phyloP scores from a whole-genome alignment of 2,888 invertebrate genomes.

The Sialis fuliginosa region DNA sequence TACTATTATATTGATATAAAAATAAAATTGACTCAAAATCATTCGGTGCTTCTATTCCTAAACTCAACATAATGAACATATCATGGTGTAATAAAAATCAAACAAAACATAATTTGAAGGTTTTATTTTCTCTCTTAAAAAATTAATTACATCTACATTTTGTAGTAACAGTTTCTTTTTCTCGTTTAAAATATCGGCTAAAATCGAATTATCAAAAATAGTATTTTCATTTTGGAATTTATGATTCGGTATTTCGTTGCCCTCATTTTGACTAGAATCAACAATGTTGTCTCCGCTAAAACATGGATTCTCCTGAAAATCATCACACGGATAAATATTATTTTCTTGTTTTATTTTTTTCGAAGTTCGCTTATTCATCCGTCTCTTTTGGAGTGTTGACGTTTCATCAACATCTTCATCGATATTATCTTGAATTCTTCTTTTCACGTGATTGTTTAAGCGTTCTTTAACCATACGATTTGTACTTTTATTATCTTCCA shows the following conservation, averaged over 20 bases:
- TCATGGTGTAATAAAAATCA: not conserved
- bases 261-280: not conserved
- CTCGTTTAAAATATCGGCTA: conserved; percentile 15
- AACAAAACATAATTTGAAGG: not conserved
- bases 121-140: conserved; percentile 13
- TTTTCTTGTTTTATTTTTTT: conserved; percentile 3
- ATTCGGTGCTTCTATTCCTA: not conserved
- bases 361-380: not conserved
- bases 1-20: not conserved
- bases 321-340: not conserved
- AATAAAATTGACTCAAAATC: too few species aligned
- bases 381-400: not conserved
- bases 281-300: not conserved
- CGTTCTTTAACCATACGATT: conserved; percentile 4
- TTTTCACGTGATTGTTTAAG: conserved; percentile 5
- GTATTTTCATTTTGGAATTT: conserved; percentile 9
- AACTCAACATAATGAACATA: not conserved
- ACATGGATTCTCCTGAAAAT: not conserved
- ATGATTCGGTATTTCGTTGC: not conserved
- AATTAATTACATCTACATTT: conserved; percentile 12
- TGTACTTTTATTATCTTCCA: conserved; percentile 1
- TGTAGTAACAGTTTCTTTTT: conserved; percentile 13
- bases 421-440: conserved; percentile 3
- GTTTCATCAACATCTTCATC: not conserved
- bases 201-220: conserved; percentile 12